phyloP scores from a whole-genome alignment of 2,888 invertebrate genomes.

The Plutella xylostella region DNA sequence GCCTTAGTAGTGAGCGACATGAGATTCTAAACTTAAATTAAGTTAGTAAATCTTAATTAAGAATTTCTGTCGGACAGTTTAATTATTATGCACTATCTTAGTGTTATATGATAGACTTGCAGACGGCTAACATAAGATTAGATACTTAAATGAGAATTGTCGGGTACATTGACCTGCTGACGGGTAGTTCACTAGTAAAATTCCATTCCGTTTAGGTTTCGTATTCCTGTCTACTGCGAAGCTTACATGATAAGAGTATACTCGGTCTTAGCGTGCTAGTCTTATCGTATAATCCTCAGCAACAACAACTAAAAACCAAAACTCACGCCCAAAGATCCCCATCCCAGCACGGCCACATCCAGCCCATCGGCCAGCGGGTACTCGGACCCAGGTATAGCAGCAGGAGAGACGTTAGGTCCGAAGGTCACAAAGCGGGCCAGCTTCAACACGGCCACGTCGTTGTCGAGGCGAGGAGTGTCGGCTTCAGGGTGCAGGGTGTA shows the following conservation, averaged over 20 bases:
- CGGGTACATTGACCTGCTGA: too few species aligned
- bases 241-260: too few species aligned
- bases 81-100: too few species aligned
- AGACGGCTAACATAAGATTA: too few species aligned
- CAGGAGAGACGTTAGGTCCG: slow-evolving; percentile 18
- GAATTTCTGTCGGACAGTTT: too few species aligned
- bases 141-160: too few species aligned
- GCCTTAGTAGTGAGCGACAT: too few species aligned
- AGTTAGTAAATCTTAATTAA: neutral
- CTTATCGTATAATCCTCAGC: neutral
- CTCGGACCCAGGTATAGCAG: slow-evolving; percentile 8
- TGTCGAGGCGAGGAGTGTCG: slow-evolving; percentile 19
- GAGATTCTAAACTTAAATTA: neutral
- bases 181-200: too few species aligned
- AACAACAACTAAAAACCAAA: neutral
- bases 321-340: slow-evolving; percentile 9
- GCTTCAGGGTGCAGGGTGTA: slow-evolving; percentile 25
- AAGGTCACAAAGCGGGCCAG: slow-evolving; percentile 18
- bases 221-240: too few species aligned
- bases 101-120: too few species aligned
- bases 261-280: too few species aligned
- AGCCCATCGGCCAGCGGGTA: slow-evolving; percentile 8
- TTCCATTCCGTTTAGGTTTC: too few species aligned
- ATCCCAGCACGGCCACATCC: slow-evolving; percentile 5
- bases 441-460: slow-evolving; percentile 31